These are phyloP conservation scores for Ciconia maguari DNA, from an alignment of 2,113 vertebrate genomes.

Conservation along the genomic window DNA sequence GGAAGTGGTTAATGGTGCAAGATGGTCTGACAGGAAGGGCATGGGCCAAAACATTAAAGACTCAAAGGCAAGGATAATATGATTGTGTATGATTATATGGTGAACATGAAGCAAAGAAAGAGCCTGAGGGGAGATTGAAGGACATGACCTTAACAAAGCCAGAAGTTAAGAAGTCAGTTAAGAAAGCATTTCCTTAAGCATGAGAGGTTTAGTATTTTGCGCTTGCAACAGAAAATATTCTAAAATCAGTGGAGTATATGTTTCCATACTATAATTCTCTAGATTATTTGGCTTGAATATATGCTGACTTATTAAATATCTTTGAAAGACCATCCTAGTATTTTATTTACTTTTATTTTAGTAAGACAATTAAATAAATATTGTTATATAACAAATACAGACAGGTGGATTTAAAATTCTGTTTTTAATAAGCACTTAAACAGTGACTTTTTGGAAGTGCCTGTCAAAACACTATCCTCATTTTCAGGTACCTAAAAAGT, in stretches of 20 bases:
- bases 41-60: neutral
- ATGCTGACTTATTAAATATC: neutral
- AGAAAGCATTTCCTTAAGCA: neutral
- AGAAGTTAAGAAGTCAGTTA: neutral
- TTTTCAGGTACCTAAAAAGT: neutral
- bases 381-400: neutral
- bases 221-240: neutral
- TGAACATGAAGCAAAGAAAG: neutral
- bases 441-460: neutral
- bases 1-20: neutral
- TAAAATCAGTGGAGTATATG: neutral
- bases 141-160: neutral
- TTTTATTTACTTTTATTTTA: neutral
- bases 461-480: neutral
- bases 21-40: neutral
- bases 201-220: neutral
- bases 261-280: neutral
- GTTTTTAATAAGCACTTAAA: neutral
- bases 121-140: neutral
- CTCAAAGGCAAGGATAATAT: neutral
- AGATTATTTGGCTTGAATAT: neutral
- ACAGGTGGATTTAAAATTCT: neutral
- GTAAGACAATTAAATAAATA: neutral
- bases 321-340: neutral
- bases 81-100: neutral